Evolutionary conservation across 2,113 vertebrate genomes (phyloP), one percentile per base, ranked within the genome.

Genomic region (Epinephelus fuscoguttatus): DNA sequence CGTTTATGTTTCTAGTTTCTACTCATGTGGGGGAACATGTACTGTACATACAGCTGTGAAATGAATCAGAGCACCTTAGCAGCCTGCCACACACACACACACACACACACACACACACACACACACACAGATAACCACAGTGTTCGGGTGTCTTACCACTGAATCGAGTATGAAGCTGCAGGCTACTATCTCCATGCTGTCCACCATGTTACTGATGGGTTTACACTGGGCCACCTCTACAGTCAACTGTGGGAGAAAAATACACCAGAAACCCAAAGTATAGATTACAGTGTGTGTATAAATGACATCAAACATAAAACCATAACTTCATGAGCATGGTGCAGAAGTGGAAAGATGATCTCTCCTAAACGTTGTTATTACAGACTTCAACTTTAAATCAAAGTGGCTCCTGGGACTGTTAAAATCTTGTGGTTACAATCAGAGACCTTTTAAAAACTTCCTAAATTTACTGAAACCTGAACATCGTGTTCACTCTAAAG

Each of bases 81-180:
- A 37, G 23, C 47, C 53, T 40, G 9, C 0, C 45, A 11, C 25
- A 67, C 40, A 23, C 62, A 17, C 62, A 15, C 37, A 45, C 25
- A 27, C 42, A 67, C 37, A 37, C 33, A 37, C 33, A 37, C 33
- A 60, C 40, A 23, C 71, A 68, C 55, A 68, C 64, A 17, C 49
- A 59, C n/a, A 19, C 9, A 33, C 72, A 53, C 42, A 67, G 4
- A 52, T 17, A 66, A 40, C 3, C 60, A 57, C 74, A 85, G 19
- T 71, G 40, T 77, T 49, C 11, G 27, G 47, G 45, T 37, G 3
- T 79, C 96, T 97, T 95, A 99, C 98, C 97, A 98, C 89, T 75
- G 98, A 99, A 86, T 98, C 94, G 0, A 95, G 69, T 40, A 98
- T 63, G 85, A 97, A 98, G 93, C 96, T 95, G 93, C 98, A 99